Base-by-base conservation (phyloP, 2,888 invertebrate genomes). In the Acholoe squamosa region DNA sequence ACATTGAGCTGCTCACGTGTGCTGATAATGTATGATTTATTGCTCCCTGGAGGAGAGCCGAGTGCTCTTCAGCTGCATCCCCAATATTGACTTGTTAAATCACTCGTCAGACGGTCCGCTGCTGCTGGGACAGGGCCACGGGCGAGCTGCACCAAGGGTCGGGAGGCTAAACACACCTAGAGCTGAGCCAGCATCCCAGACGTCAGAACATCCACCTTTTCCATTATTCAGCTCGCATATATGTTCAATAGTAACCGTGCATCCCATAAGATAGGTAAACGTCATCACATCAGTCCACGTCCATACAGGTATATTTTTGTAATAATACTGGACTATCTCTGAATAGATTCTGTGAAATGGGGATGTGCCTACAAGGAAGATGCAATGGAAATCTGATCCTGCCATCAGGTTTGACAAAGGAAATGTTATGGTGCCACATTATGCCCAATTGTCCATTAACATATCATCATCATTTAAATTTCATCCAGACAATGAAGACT, bases 11-110 rank as follows among this genome's bases (percentile, higher is more conserved):
- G 43, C 43, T 43, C 43, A 61, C 3, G 61, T 61, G 61, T n/a
- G 61, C 19, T 61, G 61, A 61, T 61, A 61, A 61, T 61, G 61
- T 61, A n/a, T 61, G 61, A 61, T 61, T 7, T 61, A 61, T 61
- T 19, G n/a, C 22, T 14, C 61, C n/a, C 19, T 19, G 61, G 61
- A 61, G 61, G 61, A 61, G 61, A n/a, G n/a, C 22, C 5, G 61
- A 0, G 61, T 19, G 19, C n/a, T 61, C 61, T 1, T 61, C 61
- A 61, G 22, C n/a, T n/a, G 22, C 61, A 61, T n/a, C 61, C 7
- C n/a, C 61, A 61, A 61, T 61, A 61, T 61, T 61, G 61, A 61
- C 61, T 61, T 61, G 61, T 61, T 61, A 61, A 61, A 61, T 61
- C 61, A 61, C 61, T 61, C 61, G 61, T n/a, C 61, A 19, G n/a